Evolutionary conservation across 2,797 vertebrate species (phyloP), one percentile per base, ranked within the genome.

Genomic region (Acanthis flammea): DNA sequence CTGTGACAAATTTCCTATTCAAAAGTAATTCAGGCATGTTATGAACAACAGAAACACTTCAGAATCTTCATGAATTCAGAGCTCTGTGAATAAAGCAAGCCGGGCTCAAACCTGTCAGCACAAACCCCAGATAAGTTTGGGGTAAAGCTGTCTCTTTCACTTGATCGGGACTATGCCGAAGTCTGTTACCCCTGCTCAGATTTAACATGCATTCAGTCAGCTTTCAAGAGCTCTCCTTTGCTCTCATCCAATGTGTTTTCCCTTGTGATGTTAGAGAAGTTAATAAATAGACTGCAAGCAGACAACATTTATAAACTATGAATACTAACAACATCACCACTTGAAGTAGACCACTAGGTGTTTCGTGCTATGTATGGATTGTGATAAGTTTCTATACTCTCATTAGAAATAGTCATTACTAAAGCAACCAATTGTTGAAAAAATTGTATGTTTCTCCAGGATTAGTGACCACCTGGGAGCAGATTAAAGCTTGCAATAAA

Each of bases 401-500:
- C 41, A 53, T 74, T 53, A 80, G 65, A 93, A 90, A 80, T 61
- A 58, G 6, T 74, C 37, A 55, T 71, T 77, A 86, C 19, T 50
- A 77, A 74, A 73, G 31, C 37, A 71, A 79, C 13, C 14, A 77
- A 12, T 61, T 87, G 41, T 10, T 88, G 23, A 65, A 86, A 81
- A 94, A 70, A 68, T 5, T 25, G 9, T 19, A 50, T 79, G 39
- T 90, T 97, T 93, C 65, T 95, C 70, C 39, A 67, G 55, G 70
- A 91, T 92, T 97, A 92, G 95, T 76, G 88, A 81, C 88, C 65
- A 27, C 66, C 65, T 87, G 68, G 93, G 86, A 96, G 80, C 55
- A 94, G 82, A 58, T 94, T 93, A 94, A 95, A 93, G 10, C 72
- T 89, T 76, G 50, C 55, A 92, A 53, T 72, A 78, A 88, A 94